Base-by-base conservation (phyloP, 2,888 invertebrate genomes). In the Apotomis betuletana region DNA sequence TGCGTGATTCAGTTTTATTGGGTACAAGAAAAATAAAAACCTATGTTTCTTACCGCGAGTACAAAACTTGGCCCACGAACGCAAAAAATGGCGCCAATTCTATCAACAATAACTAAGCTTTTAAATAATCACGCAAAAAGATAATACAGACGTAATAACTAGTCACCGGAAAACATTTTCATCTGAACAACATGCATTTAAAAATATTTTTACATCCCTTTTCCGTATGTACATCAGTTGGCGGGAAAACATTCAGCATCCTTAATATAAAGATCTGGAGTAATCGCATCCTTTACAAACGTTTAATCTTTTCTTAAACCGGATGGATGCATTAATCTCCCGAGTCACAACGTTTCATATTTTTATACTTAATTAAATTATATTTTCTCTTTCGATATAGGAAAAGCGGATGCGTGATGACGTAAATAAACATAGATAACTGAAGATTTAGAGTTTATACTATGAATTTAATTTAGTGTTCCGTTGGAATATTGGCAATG, bases 211-310 rank as follows among this genome's bases (percentile, higher is more conserved):
- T 13, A 58, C 49, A 59, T 41, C 58, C 38, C 58, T 58, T 70
- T 58, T 63, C 51, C 46, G 57, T 57, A 15, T 15, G 15, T 15
- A 15, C 15, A 15, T 51, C 38, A 36, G 54, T 71, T 67, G 70
- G 67, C 70, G 67, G 60, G 55, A 51, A 64, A 70, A 51, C 58
- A 27, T 49, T 5, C 13, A 61, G 51, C 57, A 49, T 63, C 57
- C 57, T 63, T 70, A 27, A 58, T 64, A 64, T 58, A 44, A 58
- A 57, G 62, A 57, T 62, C 57, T 55, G 70, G 55, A 61, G 67
- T 49, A 51, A 67, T 64, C 70, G 58, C 67, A 72, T 72, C 71
- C 71, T 72, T 67, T 46, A 61, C 58, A 67, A 51, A 59, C 62
- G 62, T 72, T 67, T 72, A 58, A 72, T 67, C 61, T 63, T 57